These are phyloP conservation scores for Sebastes wilsoni DNA, from an alignment of 2,797 vertebrate species.

Conservation along the genomic window DNA sequence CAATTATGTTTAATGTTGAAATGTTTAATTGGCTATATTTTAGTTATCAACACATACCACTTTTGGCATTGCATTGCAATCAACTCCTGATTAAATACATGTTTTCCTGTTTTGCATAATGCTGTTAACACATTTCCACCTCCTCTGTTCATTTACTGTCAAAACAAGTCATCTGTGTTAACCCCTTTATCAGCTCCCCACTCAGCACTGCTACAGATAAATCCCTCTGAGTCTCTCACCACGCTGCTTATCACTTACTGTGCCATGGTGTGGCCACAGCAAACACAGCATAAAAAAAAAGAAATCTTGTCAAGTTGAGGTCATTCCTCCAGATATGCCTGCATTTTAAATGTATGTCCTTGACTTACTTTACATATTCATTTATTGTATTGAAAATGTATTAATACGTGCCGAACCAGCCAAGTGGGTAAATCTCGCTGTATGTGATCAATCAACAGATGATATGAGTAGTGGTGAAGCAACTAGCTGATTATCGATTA, in stretches of 20 bases:
- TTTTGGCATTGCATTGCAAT: neutral
- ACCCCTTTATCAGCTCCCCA: slow-evolving; percentile 39
- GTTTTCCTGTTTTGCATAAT: slow-evolving; percentile 21
- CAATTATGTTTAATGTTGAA: neutral
- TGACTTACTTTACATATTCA: neutral
- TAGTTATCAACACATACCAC: neutral
- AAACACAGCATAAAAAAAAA: neutral
- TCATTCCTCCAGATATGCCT: slow-evolving; percentile 3
- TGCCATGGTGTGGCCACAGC: slow-evolving; percentile 17
- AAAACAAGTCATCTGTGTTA: slow-evolving; percentile 52
- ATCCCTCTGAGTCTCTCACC: slow-evolving; percentile 29
- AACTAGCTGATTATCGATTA: neutral
- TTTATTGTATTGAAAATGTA: neutral
- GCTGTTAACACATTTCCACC: slow-evolving; percentile 30
- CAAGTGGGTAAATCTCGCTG: neutral
- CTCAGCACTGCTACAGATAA: slow-evolving; percentile 43
- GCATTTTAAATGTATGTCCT: neutral
- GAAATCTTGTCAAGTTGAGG: neutral
- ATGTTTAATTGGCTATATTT: neutral
- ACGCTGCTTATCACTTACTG: slow-evolving; percentile 33
- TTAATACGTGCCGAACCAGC: neutral
- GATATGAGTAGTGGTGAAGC: neutral
- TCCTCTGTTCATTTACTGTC: slow-evolving; percentile 38
- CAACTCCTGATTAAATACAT: slow-evolving; percentile 17
- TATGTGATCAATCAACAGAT: neutral